A percentile compares a stretch with the other conserved stretches of the same genome.
Evolutionary conservation across 2,797 vertebrate species (phyloP).

Genomic region (Helostoma temminkii): DNA sequence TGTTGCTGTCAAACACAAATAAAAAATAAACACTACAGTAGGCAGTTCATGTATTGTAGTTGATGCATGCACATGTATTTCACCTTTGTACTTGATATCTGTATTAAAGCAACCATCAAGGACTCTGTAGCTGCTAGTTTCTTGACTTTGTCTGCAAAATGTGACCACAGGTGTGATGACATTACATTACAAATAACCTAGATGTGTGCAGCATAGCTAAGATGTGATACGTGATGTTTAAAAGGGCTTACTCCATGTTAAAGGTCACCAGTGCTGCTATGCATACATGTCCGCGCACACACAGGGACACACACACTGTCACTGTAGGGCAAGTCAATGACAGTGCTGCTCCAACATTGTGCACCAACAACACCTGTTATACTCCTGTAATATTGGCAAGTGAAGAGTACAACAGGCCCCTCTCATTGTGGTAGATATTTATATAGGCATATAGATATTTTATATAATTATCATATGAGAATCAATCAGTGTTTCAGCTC

Average conservation of each 20-base stretch:
- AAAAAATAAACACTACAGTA: background rate
- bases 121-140: background rate
- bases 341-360: slow-evolving; percentile 11
- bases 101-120: no score
- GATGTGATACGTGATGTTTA: slow-evolving; percentile 23
- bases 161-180: slow-evolving; percentile 6
- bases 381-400: slow-evolving; percentile 16
- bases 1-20: background rate
- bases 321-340: slow-evolving; percentile 51
- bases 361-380: background rate
- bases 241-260: slow-evolving; percentile 32
- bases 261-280: slow-evolving; percentile 53
- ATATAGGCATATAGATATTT: no score
- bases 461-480: slow-evolving; percentile 12
- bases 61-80: background rate
- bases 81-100: background rate
- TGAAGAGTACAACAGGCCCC: background rate
- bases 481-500: slow-evolving; percentile 15
- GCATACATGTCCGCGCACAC: slow-evolving; percentile 11
- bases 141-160: background rate
- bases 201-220: slow-evolving; percentile 3
- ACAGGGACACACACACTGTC: slow-evolving; percentile 11
- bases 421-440: slow-evolving; percentile 17
- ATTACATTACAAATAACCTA: slow-evolving; percentile 18
- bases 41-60: background rate